These are phyloP conservation scores for Pseudomyrmex gracilis DNA, from an alignment of 1,140 invertebrate species.

Conservation along the genomic window DNA sequence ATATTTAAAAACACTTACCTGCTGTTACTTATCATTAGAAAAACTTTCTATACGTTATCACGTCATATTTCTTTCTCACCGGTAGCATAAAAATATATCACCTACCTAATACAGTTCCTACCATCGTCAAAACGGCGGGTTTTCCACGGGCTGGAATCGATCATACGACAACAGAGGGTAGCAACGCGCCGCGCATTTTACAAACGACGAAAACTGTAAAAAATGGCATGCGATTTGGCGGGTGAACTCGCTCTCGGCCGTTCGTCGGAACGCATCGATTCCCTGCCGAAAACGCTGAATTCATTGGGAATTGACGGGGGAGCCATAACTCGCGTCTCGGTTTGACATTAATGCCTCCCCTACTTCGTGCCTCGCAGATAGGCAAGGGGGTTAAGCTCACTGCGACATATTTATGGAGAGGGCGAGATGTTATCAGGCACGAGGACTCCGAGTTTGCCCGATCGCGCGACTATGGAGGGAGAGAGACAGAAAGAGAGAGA, in stretches of 20 bases:
- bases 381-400: conserved; percentile 84
- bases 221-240: conserved; percentile 60
- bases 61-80: conserved; percentile 23
- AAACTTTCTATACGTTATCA: conserved; percentile 19
- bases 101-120: conserved; percentile 48
- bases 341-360: conserved; percentile 85
- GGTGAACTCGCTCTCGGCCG: conserved; percentile 42
- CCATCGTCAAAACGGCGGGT: conserved; percentile 38
- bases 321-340: conserved; percentile 85
- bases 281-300: conserved; percentile 84
- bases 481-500: neutral
- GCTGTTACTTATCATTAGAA: neutral
- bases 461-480: conserved; percentile 63
- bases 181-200: conserved; percentile 52
- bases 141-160: conserved; percentile 28
- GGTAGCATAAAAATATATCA: conserved; percentile 56
- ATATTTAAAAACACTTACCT: neutral
- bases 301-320: conserved; percentile 86
- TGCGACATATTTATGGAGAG: conserved; percentile 86
- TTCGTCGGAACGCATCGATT: conserved; percentile 83
- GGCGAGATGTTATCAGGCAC: conserved; percentile 84
- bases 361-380: conserved; percentile 80
- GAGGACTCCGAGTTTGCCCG: conserved; percentile 76
- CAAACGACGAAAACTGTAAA: conserved; percentile 63
- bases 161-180: conserved; percentile 14